Conservation (phyloP, 2,888 invertebrate genomes). For the Tipula unca region DNA sequence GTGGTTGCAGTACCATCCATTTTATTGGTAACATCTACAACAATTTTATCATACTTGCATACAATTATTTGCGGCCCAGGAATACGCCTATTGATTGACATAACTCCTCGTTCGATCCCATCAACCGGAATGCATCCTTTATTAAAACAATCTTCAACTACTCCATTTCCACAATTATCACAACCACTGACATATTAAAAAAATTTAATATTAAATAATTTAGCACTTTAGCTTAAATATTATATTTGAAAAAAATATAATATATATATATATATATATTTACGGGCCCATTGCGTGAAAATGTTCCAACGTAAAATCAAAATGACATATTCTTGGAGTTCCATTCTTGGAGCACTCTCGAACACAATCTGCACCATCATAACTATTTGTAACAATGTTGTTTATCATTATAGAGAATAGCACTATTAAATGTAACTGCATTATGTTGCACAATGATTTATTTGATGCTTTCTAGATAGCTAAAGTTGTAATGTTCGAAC, state of each 20-base stretch:
- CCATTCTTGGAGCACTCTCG: slow-evolving; percentile 28
- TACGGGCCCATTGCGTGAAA: slow-evolving; percentile 41
- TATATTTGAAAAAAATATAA: background rate
- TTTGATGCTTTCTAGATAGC: no score
- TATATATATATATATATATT: slow-evolving; percentile 26
- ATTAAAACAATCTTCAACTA: slow-evolving; percentile 38
- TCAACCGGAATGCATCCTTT: slow-evolving; percentile 45
- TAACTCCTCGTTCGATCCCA: slow-evolving; percentile 42
- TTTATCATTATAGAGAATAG: background rate
- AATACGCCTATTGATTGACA: slow-evolving; percentile 43
- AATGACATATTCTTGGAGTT: slow-evolving; percentile 36
- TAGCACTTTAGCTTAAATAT: background rate
- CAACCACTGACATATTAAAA: slow-evolving; percentile 37
- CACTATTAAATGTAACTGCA: background rate
- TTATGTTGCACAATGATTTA: no score
- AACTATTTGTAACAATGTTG: background rate
- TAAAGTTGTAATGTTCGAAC: no score
- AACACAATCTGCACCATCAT: slow-evolving; percentile 31
- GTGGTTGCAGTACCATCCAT: slow-evolving; percentile 67
- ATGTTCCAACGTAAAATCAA: slow-evolving; percentile 40
- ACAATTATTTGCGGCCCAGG: slow-evolving; percentile 46
- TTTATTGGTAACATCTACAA: slow-evolving; percentile 70
- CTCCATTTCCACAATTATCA: slow-evolving; percentile 39
- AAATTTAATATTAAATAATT: background rate
- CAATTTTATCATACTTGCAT: slow-evolving; percentile 67